phyloP scores from a whole-genome alignment of 92 coral and sea anemone species.

The Zoanthus gigantus region DNA sequence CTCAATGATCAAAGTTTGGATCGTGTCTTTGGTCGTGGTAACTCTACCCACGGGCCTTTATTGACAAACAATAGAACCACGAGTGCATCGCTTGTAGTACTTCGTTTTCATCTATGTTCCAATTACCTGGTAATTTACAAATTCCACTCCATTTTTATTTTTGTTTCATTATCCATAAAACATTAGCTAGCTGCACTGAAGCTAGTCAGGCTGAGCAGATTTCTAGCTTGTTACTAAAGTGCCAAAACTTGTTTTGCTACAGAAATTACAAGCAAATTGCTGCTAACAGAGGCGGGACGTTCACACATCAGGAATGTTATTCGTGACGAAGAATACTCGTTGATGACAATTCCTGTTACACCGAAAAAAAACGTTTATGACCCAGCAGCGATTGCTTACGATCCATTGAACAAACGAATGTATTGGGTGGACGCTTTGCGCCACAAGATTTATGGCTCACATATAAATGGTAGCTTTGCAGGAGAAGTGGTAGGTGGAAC shows the following conservation, averaged over 20 bases:
- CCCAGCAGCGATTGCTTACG: slow-evolving; percentile 9
- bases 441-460: slow-evolving; percentile 24
- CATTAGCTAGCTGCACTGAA: too few relatives aligned
- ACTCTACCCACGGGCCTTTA: too few relatives aligned
- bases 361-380: neutral
- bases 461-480: slow-evolving; percentile 31
- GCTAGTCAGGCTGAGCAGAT: too few relatives aligned
- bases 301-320: neutral
- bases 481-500: slow-evolving; percentile 4
- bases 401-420: slow-evolving; percentile 29
- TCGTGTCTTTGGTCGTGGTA: too few relatives aligned
- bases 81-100: too few relatives aligned
- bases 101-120: too few relatives aligned
- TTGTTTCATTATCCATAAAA: too few relatives aligned
- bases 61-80: too few relatives aligned
- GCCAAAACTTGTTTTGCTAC: neutral
- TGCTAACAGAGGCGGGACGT: slow-evolving; percentile 23
- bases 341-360: slow-evolving; percentile 3
- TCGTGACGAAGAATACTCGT: slow-evolving; percentile 8
- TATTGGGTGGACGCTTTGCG: slow-evolving; percentile 22
- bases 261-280: slow-evolving; percentile 17
- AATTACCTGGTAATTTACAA: too few relatives aligned
- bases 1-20: too few relatives aligned
- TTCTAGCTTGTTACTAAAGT: neutral
- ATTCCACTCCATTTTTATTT: too few relatives aligned